Evolutionary conservation across 2,888 invertebrate species (phyloP).

Genomic region (Limnephilus rhombicus): DNA sequence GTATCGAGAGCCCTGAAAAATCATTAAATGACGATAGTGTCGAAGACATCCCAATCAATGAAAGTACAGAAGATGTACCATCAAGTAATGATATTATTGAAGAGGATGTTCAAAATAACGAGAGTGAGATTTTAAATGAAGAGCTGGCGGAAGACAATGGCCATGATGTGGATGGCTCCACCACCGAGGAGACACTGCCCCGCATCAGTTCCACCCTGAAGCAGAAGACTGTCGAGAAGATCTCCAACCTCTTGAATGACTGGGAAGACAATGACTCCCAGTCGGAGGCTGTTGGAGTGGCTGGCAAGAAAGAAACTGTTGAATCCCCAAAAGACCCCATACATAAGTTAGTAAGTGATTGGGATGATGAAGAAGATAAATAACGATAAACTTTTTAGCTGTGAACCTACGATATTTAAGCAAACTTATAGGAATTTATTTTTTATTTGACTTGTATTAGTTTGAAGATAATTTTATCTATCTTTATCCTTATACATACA

Average conservation of each 20-base stretch:
- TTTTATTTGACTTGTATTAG: not conserved
- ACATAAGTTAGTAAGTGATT: slow-evolving; percentile 76
- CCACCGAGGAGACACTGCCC: not conserved
- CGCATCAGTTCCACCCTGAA: slow-evolving; percentile 25
- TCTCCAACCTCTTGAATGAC: slow-evolving; percentile 74
- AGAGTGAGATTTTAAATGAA: slow-evolving; percentile 61
- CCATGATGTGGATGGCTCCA: slow-evolving; percentile 59
- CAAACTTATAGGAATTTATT: not conserved
- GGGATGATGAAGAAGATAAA: slow-evolving; percentile 72
- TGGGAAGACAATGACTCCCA: slow-evolving; percentile 78
- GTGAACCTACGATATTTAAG: not conserved
- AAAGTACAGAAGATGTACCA: slow-evolving; percentile 16
- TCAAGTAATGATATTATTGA: slow-evolving; percentile 33
- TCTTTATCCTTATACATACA: not conserved
- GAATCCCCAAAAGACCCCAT: slow-evolving; percentile 71
- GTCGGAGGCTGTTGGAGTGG: slow-evolving; percentile 67
- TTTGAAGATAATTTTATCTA: not conserved
- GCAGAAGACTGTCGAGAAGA: slow-evolving; percentile 69
- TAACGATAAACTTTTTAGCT: slow-evolving; percentile 20
- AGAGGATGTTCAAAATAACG: slow-evolving; percentile 62
- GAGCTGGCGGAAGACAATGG: slow-evolving; percentile 65
- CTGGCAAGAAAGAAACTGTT: slow-evolving; percentile 59
- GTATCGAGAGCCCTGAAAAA: not conserved
- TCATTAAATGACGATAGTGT: not conserved
- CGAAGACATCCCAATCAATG: not conserved